phyloP scores from a whole-genome alignment of 2,113 vertebrate species.

The Deroptyus accipitrinus region DNA sequence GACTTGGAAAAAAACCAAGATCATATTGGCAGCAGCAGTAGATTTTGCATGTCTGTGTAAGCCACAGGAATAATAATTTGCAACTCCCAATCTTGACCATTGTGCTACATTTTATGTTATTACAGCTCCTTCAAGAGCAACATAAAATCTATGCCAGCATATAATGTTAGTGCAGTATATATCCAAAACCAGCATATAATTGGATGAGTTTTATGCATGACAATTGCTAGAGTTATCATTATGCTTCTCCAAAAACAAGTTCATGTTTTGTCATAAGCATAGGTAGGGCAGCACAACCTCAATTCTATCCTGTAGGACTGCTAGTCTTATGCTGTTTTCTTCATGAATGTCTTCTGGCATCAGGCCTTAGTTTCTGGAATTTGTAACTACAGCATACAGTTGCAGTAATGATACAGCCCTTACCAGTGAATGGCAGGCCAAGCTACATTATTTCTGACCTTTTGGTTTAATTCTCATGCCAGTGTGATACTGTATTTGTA shows the following conservation, averaged over 20 bases:
- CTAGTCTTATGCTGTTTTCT: neutral
- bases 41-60: neutral
- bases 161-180: neutral
- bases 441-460: neutral
- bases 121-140: neutral
- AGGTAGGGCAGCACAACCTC: neutral
- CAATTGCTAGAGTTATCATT: neutral
- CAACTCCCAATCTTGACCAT: neutral
- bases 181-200: neutral
- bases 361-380: neutral
- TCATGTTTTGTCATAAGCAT: neutral
- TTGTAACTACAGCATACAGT: neutral
- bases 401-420: neutral
- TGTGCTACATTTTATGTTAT: neutral
- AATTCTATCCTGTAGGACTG: neutral
- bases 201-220: neutral
- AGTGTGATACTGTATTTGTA: neutral
- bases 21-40: neutral
- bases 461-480: neutral
- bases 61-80: neutral
- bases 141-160: neutral
- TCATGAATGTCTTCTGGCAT: neutral
- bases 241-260: neutral
- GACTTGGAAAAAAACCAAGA: neutral
- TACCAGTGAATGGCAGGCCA: neutral